Conservation (phyloP, 2,113 vertebrate species). For the Camelus bactrianus region DNA sequence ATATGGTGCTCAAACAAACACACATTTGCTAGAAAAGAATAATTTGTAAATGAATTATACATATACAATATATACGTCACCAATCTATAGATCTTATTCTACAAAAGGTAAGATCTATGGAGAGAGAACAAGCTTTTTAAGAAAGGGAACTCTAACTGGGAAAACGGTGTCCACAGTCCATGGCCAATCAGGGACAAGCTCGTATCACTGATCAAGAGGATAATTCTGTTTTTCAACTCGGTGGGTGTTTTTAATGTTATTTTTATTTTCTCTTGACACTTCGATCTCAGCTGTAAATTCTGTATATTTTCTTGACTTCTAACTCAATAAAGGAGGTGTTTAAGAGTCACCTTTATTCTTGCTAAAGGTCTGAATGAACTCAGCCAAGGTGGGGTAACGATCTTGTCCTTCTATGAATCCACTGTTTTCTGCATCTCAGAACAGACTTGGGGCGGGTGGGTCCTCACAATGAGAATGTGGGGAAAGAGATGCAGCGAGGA, state of each 20-base stretch:
- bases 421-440: neutral
- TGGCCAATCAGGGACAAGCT: neutral
- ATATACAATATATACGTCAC: neutral
- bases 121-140: neutral
- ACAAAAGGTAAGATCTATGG: neutral
- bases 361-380: constrained; percentile 27
- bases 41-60: constrained; percentile 29
- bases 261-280: constrained; percentile 39
- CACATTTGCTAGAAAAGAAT: constrained; percentile 22
- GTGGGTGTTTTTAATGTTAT: constrained; percentile 6
- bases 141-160: neutral
- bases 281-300: neutral
- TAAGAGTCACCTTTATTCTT: neutral
- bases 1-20: constrained; percentile 55
- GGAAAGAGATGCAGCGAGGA: neutral
- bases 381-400: neutral
- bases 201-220: neutral
- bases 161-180: constrained; percentile 3
- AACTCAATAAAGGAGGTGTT: neutral
- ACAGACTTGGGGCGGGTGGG: neutral
- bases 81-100: constrained; percentile 3
- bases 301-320: constrained; percentile 26
- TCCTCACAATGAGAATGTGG: neutral
- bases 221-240: neutral
- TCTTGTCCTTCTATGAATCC: neutral